Base-by-base conservation (phyloP, 2,797 vertebrate species). In the Typhlichthys subterraneus region DNA sequence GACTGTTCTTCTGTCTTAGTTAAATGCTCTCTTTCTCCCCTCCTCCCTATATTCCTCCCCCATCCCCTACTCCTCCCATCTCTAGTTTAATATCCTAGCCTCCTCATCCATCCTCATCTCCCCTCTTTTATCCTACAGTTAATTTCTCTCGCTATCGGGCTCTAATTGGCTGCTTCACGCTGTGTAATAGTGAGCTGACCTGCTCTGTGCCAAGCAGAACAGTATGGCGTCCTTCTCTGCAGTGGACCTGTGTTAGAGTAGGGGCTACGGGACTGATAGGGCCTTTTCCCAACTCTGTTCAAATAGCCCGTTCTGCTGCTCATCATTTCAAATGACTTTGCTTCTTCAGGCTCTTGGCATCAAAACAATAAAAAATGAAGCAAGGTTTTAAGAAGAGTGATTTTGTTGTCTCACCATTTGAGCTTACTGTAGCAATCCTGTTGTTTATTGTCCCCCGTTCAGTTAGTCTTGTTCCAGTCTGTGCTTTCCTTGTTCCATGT, bases 101-200 rank as follows among this genome's bases (percentile, higher is more conserved):
- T 12, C 7, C n/a, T 15, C 38, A 6, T 10, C 13, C 38, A 15
- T 9, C 13, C 29, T 13, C 12, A 48, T 42, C 38, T 45, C 47
- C 67, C 23, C 75, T 64, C 67, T 70, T 29, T 51, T 7, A 57
- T 65, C 23, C 47, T 67, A 63, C 57, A 58, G 56, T 66, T 70
- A 58, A 66, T 72, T 76, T 55, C 59, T 19, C 33, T 14, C 38
- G 51, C 65, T 71, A 71, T 82, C 73, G 63, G 48, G 29, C 33
- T 66, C 31, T 80, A 85, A 82, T 77, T 84, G 75, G 59, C 69
- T 68, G 56, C 38, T 69, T 61, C 62, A 50, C 60, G 55, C 58
- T 19, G 51, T 53, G 53, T 79, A 49, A 63, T 53, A 45, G 14
- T 23, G 31, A 61, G 53, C 4, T 54, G 58, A 23, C 19, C 19